Conservation (phyloP, 2,113 vertebrate genomes). For the Amazona guildingii region DNA sequence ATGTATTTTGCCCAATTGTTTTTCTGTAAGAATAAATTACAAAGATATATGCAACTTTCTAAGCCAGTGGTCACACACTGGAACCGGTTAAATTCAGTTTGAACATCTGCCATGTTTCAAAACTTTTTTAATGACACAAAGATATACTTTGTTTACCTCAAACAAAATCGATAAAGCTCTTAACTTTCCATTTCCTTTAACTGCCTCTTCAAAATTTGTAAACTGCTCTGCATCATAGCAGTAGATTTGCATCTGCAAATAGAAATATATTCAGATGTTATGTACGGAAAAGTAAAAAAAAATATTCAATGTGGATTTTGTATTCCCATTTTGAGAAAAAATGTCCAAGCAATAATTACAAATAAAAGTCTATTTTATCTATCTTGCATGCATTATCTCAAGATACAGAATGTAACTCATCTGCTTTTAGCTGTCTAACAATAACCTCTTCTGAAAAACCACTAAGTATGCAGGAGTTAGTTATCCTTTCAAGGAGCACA, state of each 20-base stretch:
- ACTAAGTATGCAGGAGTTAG: neutral
- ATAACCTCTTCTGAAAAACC: neutral
- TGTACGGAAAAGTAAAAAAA: neutral
- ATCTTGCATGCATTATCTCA: neutral
- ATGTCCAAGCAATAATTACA: neutral
- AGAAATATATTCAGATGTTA: conserved; percentile 25
- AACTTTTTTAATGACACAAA: neutral
- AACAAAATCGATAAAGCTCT: conserved; percentile 91
- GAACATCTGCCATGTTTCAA: conserved; percentile 7
- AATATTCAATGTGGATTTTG: neutral
- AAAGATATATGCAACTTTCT: neutral
- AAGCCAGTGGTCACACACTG: neutral
- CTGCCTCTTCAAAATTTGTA: conserved; percentile 83
- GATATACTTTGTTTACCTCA: conserved; percentile 80
- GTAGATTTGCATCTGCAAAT: conserved; percentile 95
- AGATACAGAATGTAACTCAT: neutral
- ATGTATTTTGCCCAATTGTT: neutral
- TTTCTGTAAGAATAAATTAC: conserved; percentile 19
- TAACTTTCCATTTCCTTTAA: conserved; percentile 87
- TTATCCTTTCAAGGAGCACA: neutral
- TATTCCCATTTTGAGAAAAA: neutral
- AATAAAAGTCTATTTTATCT: neutral
- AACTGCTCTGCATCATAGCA: conserved; percentile 85
- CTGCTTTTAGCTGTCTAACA: neutral
- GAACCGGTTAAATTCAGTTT: conserved; percentile 1